Base-by-base conservation (phyloP, 2,113 vertebrate species). In the Corythornis vintsioides region DNA sequence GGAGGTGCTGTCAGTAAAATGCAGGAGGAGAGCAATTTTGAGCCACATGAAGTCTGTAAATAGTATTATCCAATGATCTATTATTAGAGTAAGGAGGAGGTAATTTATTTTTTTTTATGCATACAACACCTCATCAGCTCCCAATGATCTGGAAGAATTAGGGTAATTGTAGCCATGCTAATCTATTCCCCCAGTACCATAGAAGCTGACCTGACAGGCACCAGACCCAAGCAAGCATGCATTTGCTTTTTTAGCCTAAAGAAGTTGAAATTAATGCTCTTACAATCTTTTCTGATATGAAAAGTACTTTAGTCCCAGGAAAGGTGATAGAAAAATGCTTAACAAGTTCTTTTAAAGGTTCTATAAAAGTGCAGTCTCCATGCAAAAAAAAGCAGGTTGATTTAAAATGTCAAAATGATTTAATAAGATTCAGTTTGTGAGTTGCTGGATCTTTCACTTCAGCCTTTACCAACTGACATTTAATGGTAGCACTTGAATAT, bases 401-500 rank as follows among this genome's bases (percentile, higher is more conserved):
- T 65, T 61, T 65, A 81, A 73, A 85, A 85, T 61, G 6, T 7
- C 64, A 29, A 35, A 12, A 65, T 33, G 55, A 52, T 52, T 7
- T 67, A 29, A 35, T 14, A 65, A 40, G 55, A 52, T 52, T 52
- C 73, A 12, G 25, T 15, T 18, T 60, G 38, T 59, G 60, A 73
- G 55, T 59, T 13, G 1, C n/a, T 1, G 0, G 47, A 47, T 40
- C 33, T 82, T 80, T 67, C 1, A 2, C 14, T 77, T 6, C 56
- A 78, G 42, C 8, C 57, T 90, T 61, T 64, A 67, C 2, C 48
- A 74, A 2, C 9, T 55, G 55, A 13, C 11, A 28, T 82, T 45
- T 45, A 66, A 15, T n/a, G 42, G 19, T 47, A n/a, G 43, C 20
- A 66, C 43, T 66, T 13, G 10, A 66, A 22, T 26, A 43, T 65